Evolutionary conservation across 2,888 invertebrate species (phyloP).

Genomic region (Sinohyriopsis cumingii): DNA sequence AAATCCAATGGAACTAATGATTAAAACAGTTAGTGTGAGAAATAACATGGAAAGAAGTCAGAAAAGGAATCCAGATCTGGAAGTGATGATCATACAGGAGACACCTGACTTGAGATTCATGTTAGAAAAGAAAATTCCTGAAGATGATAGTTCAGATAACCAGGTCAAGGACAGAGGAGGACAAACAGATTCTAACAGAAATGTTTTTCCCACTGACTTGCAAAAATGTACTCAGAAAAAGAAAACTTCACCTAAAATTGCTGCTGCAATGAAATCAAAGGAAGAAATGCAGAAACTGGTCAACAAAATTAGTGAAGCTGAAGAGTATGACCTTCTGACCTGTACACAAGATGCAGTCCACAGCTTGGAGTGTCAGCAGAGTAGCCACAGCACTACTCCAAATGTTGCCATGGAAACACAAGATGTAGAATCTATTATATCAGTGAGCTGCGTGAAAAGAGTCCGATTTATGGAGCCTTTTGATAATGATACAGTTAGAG

Average conservation of each 20-base stretch:
- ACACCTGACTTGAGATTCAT: neutral
- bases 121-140: neutral
- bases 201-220: no score
- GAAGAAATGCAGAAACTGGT: constrained; percentile 41
- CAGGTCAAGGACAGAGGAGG: neutral
- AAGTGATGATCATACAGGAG: neutral
- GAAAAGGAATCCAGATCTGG: neutral
- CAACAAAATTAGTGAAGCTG: constrained; percentile 54
- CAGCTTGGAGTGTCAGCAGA: constrained; percentile 24
- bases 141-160: neutral
- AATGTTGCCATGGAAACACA: no score
- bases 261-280: neutral
- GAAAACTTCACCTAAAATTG: no score
- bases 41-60: neutral
- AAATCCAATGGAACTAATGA: constrained; percentile 2
- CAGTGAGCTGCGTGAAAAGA: constrained; percentile 1
- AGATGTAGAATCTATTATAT: no score
- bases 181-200: neutral
- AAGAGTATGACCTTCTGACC: constrained; percentile 61
- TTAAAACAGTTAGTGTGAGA: neutral
- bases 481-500: neutral
- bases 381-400: neutral
- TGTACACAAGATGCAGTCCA: constrained; percentile 57
- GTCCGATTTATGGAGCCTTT: constrained; percentile 33
- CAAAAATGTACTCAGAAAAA: no score